Evolutionary conservation across 2,888 invertebrate genomes (phyloP).

Genomic region (Anthoptus insignis): DNA sequence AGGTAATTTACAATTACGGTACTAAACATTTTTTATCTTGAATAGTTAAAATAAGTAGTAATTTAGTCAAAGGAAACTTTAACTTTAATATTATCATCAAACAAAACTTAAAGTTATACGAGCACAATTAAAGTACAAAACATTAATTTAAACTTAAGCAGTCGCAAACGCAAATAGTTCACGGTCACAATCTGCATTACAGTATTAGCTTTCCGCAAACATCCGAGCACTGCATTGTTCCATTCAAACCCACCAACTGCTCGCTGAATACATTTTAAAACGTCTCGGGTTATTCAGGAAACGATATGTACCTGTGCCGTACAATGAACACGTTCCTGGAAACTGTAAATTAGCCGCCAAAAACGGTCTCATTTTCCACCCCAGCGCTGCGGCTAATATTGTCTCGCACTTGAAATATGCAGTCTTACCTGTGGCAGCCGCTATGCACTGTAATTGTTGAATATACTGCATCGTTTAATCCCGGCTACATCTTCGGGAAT

Average conservation of each 20-base stretch:
- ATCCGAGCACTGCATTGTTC: conserved; percentile 37
- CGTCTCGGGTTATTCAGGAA: conserved; percentile 55
- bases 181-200: conserved; percentile 39
- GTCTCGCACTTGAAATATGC: conserved; percentile 83
- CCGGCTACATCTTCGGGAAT: conserved; percentile 82
- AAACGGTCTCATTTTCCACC: conserved; percentile 87
- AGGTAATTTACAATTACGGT: no score
- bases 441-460: conserved; percentile 82
- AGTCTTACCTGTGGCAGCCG: conserved; percentile 78
- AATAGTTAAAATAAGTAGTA: no score
- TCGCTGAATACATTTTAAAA: conserved; percentile 68
- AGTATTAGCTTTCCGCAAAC: conserved; percentile 39
- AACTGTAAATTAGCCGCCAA: conserved; percentile 82
- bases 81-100: background rate
- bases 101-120: no score
- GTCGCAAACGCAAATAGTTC: conserved; percentile 29
- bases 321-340: conserved; percentile 69
- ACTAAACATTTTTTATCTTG: no score
- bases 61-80: no score
- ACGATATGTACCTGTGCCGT: conserved; percentile 62
- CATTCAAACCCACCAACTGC: conserved; percentile 52
- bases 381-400: conserved; percentile 87
- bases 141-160: conserved; percentile 42
- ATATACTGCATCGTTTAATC: conserved; percentile 84
- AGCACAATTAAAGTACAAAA: conserved; percentile 12